Percentiles rank a stretch among this genome's conserved stretches.
phyloP scores from a whole-genome alignment of 1,140 invertebrate genomes.

The Neuroterus valhalla region DNA sequence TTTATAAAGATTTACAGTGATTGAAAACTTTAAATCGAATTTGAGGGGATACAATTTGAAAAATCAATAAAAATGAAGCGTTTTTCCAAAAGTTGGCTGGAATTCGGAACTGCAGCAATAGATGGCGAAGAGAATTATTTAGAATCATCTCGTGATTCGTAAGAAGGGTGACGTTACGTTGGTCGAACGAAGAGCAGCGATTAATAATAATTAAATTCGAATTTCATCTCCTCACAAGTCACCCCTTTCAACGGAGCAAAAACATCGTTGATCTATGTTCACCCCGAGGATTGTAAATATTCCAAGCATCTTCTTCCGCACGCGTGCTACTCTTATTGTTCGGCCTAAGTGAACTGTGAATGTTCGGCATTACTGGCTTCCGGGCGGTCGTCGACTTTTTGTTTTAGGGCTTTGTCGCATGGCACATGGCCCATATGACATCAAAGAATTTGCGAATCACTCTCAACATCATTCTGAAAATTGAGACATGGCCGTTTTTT shows the following conservation, averaged over 20 bases:
- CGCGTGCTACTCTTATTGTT: conserved; percentile 55
- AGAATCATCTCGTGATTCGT: neutral
- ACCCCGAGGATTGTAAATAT: conserved; percentile 59
- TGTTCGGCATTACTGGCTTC: conserved; percentile 47
- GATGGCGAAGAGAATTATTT: no score
- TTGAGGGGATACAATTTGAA: no score
- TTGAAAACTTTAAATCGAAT: no score
- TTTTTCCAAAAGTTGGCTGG: no score
- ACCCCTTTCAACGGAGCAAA: conserved; percentile 65
- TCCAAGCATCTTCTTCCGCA: conserved; percentile 60
- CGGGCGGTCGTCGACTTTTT: conserved; percentile 43
- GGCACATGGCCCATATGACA: neutral
- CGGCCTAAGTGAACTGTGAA: conserved; percentile 46
- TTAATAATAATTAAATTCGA: conserved; percentile 71
- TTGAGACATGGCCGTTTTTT: neutral
- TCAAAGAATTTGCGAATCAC: conserved; percentile 13
- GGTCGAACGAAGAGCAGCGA: conserved; percentile 45
- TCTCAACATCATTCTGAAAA: conserved; percentile 4
- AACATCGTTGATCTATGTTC: conserved; percentile 67
- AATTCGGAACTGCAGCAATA: no score
- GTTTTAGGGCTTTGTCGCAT: conserved; percentile 44
- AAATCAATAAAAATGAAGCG: no score
- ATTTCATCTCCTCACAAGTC: conserved; percentile 54
- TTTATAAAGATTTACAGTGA: no score
- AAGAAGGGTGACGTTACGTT: neutral